Evolutionary conservation across 2,888 invertebrate genomes (phyloP).

Genomic region (Nomada fucata): DNA sequence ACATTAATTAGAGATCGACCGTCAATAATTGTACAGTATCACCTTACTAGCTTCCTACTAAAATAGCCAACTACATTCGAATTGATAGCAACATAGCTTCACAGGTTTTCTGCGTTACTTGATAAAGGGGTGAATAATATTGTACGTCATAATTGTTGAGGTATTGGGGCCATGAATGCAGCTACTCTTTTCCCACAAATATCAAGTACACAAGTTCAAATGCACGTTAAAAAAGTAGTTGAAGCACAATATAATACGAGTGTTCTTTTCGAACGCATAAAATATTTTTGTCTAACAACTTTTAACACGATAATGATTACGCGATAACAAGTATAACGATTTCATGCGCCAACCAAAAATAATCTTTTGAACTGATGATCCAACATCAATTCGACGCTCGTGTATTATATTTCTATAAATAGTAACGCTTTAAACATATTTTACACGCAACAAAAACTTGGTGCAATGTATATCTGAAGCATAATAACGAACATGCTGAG

Average conservation of each 20-base stretch:
- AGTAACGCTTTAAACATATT: neutral
- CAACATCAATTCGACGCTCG: too few species aligned
- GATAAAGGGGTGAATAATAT: neutral
- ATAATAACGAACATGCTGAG: constrained; percentile 31
- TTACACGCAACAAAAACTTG: constrained; percentile 12
- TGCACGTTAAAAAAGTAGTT: neutral
- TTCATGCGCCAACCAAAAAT: neutral
- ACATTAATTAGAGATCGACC: neutral
- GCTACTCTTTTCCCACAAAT: neutral
- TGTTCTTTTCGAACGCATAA: too few species aligned
- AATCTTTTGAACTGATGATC: neutral
- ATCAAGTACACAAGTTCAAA: neutral
- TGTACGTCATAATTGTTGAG: neutral
- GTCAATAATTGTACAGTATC: neutral
- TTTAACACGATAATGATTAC: neutral
- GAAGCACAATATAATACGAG: too few species aligned
- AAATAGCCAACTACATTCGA: constrained; percentile 13
- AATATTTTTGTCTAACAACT: neutral
- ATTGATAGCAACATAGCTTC: neutral
- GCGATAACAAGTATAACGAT: constrained; percentile 4
- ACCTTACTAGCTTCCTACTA: neutral
- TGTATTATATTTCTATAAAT: neutral
- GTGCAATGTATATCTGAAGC: constrained; percentile 31
- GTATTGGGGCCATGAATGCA: neutral
- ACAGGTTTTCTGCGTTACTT: neutral